Base-by-base conservation (phyloP, 2,888 invertebrate genomes). In the Agriopis aurantiaria region DNA sequence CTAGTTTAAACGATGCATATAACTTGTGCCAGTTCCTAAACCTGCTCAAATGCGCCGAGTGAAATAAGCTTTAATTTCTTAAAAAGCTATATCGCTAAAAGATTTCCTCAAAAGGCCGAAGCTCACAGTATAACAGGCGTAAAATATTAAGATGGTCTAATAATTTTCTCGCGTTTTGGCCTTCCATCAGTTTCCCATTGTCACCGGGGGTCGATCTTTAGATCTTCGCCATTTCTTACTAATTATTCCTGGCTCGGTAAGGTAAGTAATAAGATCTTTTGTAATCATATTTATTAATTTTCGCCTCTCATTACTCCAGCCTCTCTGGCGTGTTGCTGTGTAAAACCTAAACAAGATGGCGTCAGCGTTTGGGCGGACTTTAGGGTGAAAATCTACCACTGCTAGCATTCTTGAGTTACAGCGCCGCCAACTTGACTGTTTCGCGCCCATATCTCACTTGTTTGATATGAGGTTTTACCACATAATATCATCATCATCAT, bases 201-300 rank as follows among this genome's bases (percentile, higher is more conserved):
- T 49, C 51, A 14, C 23, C 17, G 59, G 14, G 57, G 69, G 65
- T 62, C 61, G 70, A 66, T 69, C 61, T 57, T 68, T 65, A 64
- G 65, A 71, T 64, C 80, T 80, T 82, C 78, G 73, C 85, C 83
- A 84, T 88, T 88, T 84, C 86, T 84, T 80, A 83, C 87, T 89
- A 89, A 91, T 91, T 91, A 90, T 90, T 89, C 81, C 84, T 83
- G 82, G 82, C 77, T 77, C 83, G 75, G 87, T 85, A 88, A 87
- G 86, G 86, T 75, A 82, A n/a, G 88, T 88, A 89, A 90, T 90
- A 89, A 89, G 88, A 89, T 90, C 89, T 89, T 90, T 90, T 89
- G 88, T 90, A 88, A 90, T 82, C 77, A 79, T 78, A 81, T 85
- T 84, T 84, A 82, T 84, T 81, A 84, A 84, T 83, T 81, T 83